Evolutionary conservation across 2,888 invertebrate species (phyloP), one percentile per base, ranked within the genome.

Genomic region (Drosophila trichaetosa): DNA sequence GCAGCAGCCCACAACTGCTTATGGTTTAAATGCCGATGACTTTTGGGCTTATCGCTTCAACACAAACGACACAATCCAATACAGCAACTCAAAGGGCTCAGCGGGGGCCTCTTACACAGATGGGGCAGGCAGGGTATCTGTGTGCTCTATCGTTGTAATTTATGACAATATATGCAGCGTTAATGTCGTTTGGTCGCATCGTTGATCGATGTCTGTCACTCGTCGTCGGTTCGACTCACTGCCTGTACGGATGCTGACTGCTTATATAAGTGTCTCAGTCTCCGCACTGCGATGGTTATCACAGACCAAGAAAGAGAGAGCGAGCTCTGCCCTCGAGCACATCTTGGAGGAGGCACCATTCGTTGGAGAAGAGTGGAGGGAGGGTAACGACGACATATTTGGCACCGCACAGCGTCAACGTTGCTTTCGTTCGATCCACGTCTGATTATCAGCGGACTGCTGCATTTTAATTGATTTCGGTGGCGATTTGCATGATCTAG

Each of bases 111-210:
- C 42, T 46, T 63, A 53, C 24, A 38, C 42, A 0, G 10, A 49
- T 18, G 27, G 16, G 27, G 16, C 0, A 2, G 27, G 53, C 11
- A 34, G 27, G 18, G 34, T 6, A 34, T 16, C 18, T 57, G n/a
- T 46, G 60, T 52, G 51, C 56, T 65, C 69, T 77, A 76, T 71
- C 66, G 68, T 79, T 81, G 88, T 92, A 92, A 91, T 91, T 91
- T 92, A 92, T 91, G 91, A 89, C 91, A 92, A 92, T 92, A 87
- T 92, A 92, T 92, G 85, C 92, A 90, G 92, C 87, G 92, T 89
- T 91, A 91, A 92, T 92, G 90, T 92, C 91, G 83, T 66, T 70
- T 70, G 76, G 69, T 79, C 68, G 82, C 86, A 74, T 76, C 78
- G 76, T 90, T 86, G 85, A 86, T 86, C 85, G 85, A 86, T 86